These are phyloP conservation scores for Pristionchus entomophagus DNA, from an alignment of 2,888 invertebrate species.

Conservation along the genomic window DNA sequence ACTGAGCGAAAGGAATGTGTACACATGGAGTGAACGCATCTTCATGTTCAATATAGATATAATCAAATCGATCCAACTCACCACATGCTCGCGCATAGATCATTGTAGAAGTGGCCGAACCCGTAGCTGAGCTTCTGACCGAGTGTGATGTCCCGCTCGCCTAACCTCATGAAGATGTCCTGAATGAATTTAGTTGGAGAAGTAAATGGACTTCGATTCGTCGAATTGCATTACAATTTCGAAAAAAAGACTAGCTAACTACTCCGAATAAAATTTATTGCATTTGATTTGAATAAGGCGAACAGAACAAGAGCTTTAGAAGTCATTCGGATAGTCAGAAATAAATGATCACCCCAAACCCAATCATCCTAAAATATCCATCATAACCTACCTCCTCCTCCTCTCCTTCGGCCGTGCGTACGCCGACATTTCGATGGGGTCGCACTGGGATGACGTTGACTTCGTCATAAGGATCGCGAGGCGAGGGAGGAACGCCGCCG, in stretches of 20 bases:
- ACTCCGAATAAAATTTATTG: no score
- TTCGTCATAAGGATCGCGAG: neutral
- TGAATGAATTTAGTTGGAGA: neutral
- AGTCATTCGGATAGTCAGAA: no score
- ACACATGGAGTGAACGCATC: neutral
- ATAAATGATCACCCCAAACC: neutral
- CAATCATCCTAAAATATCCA: neutral
- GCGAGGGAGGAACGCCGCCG: neutral
- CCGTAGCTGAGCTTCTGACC: constrained; percentile 76
- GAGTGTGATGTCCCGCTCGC: neutral
- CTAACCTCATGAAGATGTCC: constrained; percentile 8
- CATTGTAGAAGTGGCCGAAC: constrained; percentile 91
- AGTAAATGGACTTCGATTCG: no score
- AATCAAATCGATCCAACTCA: neutral
- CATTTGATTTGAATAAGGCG: no score
- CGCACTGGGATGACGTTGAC: constrained; percentile 41
- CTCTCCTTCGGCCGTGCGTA: neutral
- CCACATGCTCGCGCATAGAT: constrained; percentile 92
- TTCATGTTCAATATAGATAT: constrained; percentile 79
- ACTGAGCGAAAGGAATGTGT: no score
- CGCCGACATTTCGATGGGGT: constrained; percentile 7
- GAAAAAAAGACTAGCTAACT: no score
- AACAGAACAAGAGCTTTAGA: no score
- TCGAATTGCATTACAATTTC: no score
- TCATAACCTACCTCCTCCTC: neutral